Evolutionary conservation across 2,797 vertebrate genomes (phyloP).

Genomic region (Hafferia zeledoni): DNA sequence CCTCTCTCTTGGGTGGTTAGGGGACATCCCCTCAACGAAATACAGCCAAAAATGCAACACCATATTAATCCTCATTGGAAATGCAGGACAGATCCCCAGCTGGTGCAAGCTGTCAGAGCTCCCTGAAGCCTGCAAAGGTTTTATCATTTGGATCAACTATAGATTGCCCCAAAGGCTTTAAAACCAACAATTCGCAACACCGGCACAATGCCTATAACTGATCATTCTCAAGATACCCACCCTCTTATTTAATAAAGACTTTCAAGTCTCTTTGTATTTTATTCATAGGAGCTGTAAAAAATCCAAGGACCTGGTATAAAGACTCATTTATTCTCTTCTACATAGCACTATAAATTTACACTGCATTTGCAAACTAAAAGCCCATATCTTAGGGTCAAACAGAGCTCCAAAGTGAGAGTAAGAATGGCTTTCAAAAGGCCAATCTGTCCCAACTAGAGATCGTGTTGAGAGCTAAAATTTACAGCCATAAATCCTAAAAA

Average conservation of each 20-base stretch:
- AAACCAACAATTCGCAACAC: not conserved
- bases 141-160: slow-evolving; percentile 8
- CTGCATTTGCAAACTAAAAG: slow-evolving; percentile 62
- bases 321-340: slow-evolving; percentile 65
- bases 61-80: not conserved
- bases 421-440: slow-evolving; percentile 45
- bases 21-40: not conserved
- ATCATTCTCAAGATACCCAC: slow-evolving; percentile 17
- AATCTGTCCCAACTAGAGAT: slow-evolving; percentile 29
- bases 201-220: not conserved
- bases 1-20: not conserved
- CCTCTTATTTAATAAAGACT: slow-evolving; percentile 60
- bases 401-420: slow-evolving; percentile 20
- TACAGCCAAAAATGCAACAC: accelerated
- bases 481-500: not conserved
- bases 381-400: slow-evolving; percentile 54
- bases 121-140: not conserved
- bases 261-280: slow-evolving; percentile 59
- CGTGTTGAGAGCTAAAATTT: not conserved
- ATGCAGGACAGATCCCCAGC: not conserved
- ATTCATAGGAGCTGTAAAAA: slow-evolving; percentile 68
- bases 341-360: slow-evolving; percentile 61
- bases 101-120: not conserved
- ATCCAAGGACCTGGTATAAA: slow-evolving; percentile 36
- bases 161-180: slow-evolving; percentile 33